These are phyloP conservation scores for Nymphalis polychloros DNA, from an alignment of 2,888 invertebrate genomes.

Conservation along the genomic window DNA sequence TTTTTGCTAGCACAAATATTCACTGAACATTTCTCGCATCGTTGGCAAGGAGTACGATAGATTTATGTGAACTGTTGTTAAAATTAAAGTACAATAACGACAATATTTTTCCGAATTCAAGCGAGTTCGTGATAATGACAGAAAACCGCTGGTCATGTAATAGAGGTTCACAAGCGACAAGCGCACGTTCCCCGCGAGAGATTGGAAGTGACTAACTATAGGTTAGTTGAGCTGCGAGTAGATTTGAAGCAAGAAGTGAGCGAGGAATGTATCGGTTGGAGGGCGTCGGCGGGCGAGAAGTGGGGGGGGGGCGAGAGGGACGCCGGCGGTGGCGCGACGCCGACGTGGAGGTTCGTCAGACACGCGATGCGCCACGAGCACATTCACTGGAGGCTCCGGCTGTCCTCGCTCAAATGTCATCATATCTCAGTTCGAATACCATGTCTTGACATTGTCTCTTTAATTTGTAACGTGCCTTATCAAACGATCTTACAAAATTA, in stretches of 20 bases:
- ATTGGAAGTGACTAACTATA: slow-evolving; percentile 35
- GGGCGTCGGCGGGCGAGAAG: slow-evolving; percentile 57
- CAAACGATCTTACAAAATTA: neutral
- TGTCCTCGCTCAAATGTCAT: slow-evolving; percentile 28
- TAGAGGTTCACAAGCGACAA: slow-evolving; percentile 6
- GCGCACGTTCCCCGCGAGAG: slow-evolving; percentile 24
- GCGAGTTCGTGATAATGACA: slow-evolving; percentile 20
- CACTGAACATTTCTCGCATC: slow-evolving; percentile 41
- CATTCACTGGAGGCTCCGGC: slow-evolving; percentile 27
- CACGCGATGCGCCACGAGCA: slow-evolving; percentile 73
- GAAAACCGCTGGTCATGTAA: slow-evolving; percentile 27
- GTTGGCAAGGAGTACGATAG: slow-evolving; percentile 22
- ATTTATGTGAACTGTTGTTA: neutral
- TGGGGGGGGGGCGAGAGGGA: slow-evolving; percentile 46
- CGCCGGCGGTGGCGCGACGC: slow-evolving; percentile 69
- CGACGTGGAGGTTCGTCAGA: slow-evolving; percentile 78
- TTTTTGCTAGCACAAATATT: slow-evolving; percentile 34
- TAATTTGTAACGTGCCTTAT: neutral
- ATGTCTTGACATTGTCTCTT: slow-evolving; percentile 10
- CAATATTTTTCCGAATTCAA: slow-evolving; percentile 7
- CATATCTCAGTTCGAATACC: slow-evolving; percentile 20
- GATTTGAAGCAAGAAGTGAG: slow-evolving; percentile 47
- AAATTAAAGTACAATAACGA: neutral
- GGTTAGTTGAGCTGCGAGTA: slow-evolving; percentile 24
- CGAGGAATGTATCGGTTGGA: slow-evolving; percentile 60